These are phyloP conservation scores for Linurgus olivaceus DNA, from an alignment of 2,797 vertebrate genomes.

Conservation along the genomic window DNA sequence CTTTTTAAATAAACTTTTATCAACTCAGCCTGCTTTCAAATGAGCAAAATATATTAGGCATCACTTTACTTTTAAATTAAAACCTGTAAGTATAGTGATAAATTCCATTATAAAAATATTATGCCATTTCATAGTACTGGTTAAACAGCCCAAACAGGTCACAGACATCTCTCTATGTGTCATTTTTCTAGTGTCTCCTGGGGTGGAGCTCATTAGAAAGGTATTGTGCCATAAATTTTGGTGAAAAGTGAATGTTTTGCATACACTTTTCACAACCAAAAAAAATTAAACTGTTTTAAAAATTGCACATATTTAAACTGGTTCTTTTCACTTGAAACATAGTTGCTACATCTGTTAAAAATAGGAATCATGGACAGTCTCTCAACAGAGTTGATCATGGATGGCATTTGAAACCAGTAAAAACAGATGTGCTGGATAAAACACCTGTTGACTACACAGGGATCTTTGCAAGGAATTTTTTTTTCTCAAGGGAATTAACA, in stretches of 20 bases:
- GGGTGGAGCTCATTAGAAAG: neutral
- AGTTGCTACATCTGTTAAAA: neutral
- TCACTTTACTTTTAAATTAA: neutral
- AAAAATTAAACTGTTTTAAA: neutral
- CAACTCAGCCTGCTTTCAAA: neutral
- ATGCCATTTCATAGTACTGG: neutral
- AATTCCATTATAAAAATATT: neutral
- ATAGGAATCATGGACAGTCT: neutral
- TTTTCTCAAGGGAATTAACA: neutral
- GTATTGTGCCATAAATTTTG: neutral
- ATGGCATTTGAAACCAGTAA: neutral
- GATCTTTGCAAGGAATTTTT: neutral
- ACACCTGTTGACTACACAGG: neutral
- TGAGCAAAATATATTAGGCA: neutral
- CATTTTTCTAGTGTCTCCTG: neutral
- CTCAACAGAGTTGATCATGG: fast-evolving
- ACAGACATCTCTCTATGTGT: neutral
- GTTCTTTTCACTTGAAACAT: neutral
- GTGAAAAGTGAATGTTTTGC: neutral
- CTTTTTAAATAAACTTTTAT: neutral
- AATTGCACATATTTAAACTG: neutral
- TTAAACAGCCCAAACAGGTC: neutral
- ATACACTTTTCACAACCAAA: neutral
- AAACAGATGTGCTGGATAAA: neutral
- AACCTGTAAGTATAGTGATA: neutral